Evolutionary conservation across 2,888 invertebrate species (phyloP).

Genomic region (Polydrusus tereticollis): DNA sequence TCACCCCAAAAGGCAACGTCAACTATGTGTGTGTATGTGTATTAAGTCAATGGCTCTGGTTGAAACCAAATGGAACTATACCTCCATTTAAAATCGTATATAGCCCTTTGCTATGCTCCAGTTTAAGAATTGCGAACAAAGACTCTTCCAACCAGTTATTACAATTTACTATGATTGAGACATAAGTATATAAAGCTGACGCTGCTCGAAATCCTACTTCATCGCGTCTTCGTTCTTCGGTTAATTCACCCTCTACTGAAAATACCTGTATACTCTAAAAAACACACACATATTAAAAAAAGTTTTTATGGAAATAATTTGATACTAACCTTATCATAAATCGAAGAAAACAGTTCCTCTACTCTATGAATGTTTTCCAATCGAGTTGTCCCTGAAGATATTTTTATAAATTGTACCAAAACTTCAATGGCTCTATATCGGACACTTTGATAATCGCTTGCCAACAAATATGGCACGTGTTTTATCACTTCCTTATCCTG

Average conservation of each 20-base stretch:
- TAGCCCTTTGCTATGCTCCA: conserved; percentile 69
- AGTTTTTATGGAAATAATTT: neutral
- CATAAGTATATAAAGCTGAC: conserved; percentile 72
- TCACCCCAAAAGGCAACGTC: neutral
- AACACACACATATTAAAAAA: conserved; percentile 21
- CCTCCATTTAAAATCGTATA: conserved; percentile 47
- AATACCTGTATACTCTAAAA: conserved; percentile 60
- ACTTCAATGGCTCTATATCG: conserved; percentile 65
- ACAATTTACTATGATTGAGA: conserved; percentile 70
- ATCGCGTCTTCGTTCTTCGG: conserved; percentile 69
- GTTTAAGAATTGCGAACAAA: conserved; percentile 69
- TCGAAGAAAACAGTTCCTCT: conserved; percentile 60
- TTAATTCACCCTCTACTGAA: conserved; percentile 65
- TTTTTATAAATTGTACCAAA: conserved; percentile 61
- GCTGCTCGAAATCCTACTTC: conserved; percentile 73
- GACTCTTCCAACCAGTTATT: conserved; percentile 70
- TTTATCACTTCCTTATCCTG: conserved; percentile 53
- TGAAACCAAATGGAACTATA: neutral
- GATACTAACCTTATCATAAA: conserved; percentile 57
- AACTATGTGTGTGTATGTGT: no score
- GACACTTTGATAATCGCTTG: conserved; percentile 64
- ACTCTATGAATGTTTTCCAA: conserved; percentile 54
- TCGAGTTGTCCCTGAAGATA: conserved; percentile 47
- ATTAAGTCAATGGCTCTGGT: no score
- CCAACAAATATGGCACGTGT: conserved; percentile 61